Conservation (phyloP, 2,888 invertebrate species). For the Oithona nana region DNA sequence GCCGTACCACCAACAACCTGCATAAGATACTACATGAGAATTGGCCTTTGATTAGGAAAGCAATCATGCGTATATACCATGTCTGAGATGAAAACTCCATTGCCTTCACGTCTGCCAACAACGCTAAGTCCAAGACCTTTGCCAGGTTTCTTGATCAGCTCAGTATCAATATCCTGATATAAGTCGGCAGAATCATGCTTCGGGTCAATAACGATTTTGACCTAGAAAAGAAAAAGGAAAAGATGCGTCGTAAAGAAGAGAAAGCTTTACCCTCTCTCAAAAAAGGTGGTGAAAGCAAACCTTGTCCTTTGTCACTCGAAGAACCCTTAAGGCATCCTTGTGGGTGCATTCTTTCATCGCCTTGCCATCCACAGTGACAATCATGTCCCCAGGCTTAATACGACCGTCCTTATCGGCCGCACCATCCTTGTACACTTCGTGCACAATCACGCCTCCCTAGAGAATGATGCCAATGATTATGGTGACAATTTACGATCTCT, state of each 20-base stretch:
- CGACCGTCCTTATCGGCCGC: slow-evolving; percentile 11
- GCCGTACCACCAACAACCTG: slow-evolving; percentile 76
- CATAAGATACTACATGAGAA: neutral
- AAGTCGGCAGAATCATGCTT: neutral
- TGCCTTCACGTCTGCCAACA: slow-evolving; percentile 26
- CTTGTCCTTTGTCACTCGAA: slow-evolving; percentile 15
- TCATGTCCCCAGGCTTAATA: neutral
- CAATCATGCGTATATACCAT: slow-evolving; percentile 44
- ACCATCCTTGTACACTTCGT: slow-evolving; percentile 12
- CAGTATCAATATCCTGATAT: slow-evolving; percentile 4
- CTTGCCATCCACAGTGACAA: slow-evolving; percentile 2
- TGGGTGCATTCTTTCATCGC: slow-evolving; percentile 2
- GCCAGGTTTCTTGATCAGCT: slow-evolving; percentile 11
- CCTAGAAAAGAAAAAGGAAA: neutral
- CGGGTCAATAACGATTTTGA: slow-evolving; percentile 6
- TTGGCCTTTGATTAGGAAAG: neutral
- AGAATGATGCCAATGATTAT: neutral
- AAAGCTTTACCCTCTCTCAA: neutral
- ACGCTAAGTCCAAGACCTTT: slow-evolving; percentile 15
- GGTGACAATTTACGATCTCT: neutral
- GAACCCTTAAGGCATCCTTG: neutral
- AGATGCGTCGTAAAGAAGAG: neutral
- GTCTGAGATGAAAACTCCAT: slow-evolving; percentile 80
- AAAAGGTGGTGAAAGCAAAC: neutral
- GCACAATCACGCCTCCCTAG: slow-evolving; percentile 13